Percentiles rank a stretch among this genome's conserved stretches.
phyloP scores from a whole-genome alignment of 2,113 vertebrate species.

The Poecile atricapillus region DNA sequence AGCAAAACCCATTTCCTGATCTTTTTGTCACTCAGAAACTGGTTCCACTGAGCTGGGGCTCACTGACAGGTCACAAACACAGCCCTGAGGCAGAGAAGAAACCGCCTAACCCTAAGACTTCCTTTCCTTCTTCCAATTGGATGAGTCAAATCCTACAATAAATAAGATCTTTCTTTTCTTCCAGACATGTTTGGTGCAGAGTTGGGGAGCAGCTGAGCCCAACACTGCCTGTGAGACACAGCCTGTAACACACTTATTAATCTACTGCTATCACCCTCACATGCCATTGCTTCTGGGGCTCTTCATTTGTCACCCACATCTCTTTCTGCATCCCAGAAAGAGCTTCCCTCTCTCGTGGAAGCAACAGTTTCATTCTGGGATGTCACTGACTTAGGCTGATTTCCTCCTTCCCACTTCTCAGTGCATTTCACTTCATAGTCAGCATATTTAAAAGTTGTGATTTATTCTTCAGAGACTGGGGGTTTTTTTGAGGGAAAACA shows the following conservation, averaged over 20 bases:
- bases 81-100: not conserved
- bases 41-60: not conserved
- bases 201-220: not conserved
- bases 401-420: not conserved
- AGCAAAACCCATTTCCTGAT: not conserved
- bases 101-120: not conserved
- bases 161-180: not conserved
- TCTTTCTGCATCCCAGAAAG: not conserved
- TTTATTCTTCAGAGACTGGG: not conserved
- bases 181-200: not conserved
- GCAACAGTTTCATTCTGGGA: not conserved
- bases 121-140: not conserved
- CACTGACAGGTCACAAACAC: not conserved
- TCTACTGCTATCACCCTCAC: not conserved
- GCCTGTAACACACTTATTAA: not conserved
- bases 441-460: not conserved
- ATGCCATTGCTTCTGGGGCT: not conserved
- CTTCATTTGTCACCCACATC: not conserved
- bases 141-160: not conserved
- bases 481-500: not conserved
- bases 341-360: not conserved
- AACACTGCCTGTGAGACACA: not conserved
- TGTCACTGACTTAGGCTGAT: not conserved
- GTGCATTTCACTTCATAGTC: not conserved
- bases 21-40: not conserved